phyloP scores from a whole-genome alignment of 2,888 invertebrate genomes.

The Drosophila putrida region DNA sequence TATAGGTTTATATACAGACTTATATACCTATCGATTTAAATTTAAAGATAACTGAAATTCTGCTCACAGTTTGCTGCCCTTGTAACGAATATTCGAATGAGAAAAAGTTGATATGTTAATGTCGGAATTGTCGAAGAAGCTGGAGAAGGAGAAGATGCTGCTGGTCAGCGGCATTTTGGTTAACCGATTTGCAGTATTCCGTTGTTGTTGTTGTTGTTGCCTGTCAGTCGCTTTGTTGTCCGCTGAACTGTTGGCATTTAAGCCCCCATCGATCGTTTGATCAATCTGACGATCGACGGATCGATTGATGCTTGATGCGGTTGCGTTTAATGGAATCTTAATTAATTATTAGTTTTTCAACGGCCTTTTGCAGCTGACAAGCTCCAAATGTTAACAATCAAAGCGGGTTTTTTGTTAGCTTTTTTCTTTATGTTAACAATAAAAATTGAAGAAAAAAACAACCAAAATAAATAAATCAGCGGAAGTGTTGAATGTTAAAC shows the following conservation, averaged over 20 bases:
- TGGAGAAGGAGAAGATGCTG: constrained; percentile 33
- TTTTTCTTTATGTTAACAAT: constrained; percentile 13
- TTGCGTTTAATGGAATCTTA: constrained; percentile 73
- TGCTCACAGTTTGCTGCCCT: constrained; percentile 62
- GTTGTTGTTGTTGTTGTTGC: constrained; percentile 34
- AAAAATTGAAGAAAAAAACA: constrained; percentile 5
- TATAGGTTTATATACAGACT: constrained; percentile 18
- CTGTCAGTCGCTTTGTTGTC: constrained; percentile 28
- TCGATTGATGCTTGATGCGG: constrained; percentile 44
- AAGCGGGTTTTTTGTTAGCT: constrained; percentile 37
- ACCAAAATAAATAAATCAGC: constrained; percentile 2
- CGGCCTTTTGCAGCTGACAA: constrained; percentile 54
- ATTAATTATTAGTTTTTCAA: constrained; percentile 68
- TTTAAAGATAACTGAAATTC: constrained; percentile 59
- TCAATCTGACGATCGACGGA: constrained; percentile 10
- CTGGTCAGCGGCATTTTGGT: constrained; percentile 51
- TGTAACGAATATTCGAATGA: constrained; percentile 66
- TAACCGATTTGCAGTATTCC: constrained; percentile 62
- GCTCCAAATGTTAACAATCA: constrained; percentile 40
- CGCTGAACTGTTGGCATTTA: constrained; percentile 70
- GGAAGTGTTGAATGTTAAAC: constrained; percentile 40
- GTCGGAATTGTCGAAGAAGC: constrained; percentile 50
- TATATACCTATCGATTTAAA: constrained; percentile 21
- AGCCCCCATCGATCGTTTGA: constrained; percentile 31
- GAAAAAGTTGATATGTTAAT: constrained; percentile 71